phyloP scores from a whole-genome alignment of 2,888 invertebrate species.

The Herminia tarsipennalis region DNA sequence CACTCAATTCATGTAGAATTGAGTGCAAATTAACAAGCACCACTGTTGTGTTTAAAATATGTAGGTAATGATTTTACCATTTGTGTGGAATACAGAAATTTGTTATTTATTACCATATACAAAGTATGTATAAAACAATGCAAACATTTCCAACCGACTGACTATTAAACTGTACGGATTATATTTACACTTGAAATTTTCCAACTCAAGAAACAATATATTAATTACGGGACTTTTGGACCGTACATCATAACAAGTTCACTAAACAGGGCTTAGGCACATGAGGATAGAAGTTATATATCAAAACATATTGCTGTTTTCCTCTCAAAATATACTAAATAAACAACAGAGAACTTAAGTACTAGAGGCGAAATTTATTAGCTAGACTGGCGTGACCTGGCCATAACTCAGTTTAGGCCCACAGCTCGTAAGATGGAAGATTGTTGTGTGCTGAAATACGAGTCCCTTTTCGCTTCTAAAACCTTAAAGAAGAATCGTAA shows the following conservation, averaged over 20 bases:
- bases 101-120: too few species aligned
- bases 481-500: not conserved
- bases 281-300: conserved; percentile 20
- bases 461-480: not conserved
- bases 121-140: too few species aligned
- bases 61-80: too few species aligned
- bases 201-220: conserved; percentile 2
- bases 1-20: too few species aligned
- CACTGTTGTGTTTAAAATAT: too few species aligned
- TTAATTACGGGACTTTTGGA: conserved; percentile 4
- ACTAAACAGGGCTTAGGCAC: conserved; percentile 5
- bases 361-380: conserved; percentile 32
- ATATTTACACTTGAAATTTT: too few species aligned
- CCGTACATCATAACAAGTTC: conserved; percentile 5
- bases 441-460: conserved; percentile 20
- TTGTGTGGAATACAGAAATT: too few species aligned
- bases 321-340: conserved; percentile 21
- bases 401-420: conserved; percentile 19
- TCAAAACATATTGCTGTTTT: conserved; percentile 34
- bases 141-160: too few species aligned
- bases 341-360: conserved; percentile 28
- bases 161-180: too few species aligned
- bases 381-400: conserved; percentile 12
- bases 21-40: too few species aligned
- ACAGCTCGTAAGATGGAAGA: conserved; percentile 22